Conservation (phyloP, 2,888 invertebrate genomes). For the Polyploca ridens region DNA sequence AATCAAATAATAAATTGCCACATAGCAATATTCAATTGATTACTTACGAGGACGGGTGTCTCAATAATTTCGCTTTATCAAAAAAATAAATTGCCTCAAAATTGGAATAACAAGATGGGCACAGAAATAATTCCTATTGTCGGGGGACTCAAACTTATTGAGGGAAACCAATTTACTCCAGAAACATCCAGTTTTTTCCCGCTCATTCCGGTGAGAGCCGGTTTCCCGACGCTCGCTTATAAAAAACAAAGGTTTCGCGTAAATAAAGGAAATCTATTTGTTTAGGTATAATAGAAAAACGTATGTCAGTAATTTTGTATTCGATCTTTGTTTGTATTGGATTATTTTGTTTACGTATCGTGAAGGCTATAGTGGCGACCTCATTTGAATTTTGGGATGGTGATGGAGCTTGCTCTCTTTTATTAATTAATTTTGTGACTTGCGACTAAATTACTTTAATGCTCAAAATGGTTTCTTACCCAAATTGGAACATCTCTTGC, state of each 20-base stretch:
- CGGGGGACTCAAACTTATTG: conserved; percentile 71
- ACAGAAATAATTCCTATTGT: conserved; percentile 73
- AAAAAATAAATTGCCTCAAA: conserved; percentile 65
- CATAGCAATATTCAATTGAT: conserved; percentile 34
- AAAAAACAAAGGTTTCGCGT: conserved; percentile 19
- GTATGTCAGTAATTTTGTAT: conserved; percentile 9
- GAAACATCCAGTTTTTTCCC: conserved; percentile 55
- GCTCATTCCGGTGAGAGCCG: conserved; percentile 24
- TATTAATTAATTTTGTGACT: background rate
- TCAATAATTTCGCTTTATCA: conserved; percentile 43
- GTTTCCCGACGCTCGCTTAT: conserved; percentile 29
- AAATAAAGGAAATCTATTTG: conserved; percentile 16
- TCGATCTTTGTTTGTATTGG: conserved; percentile 1
- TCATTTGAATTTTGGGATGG: background rate
- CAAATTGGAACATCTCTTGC: too few species aligned
- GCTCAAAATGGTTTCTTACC: too few species aligned
- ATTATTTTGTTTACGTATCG: conserved; percentile 10
- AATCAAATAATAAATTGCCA: background rate
- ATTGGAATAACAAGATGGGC: conserved; percentile 74
- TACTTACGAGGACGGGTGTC: conserved; percentile 38
- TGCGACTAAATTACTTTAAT: too few species aligned
- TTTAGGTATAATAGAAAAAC: conserved; percentile 4
- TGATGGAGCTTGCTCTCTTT: background rate
- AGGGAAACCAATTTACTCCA: conserved; percentile 67
- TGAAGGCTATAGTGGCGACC: background rate